Percentiles rank a stretch among this genome's conserved stretches.
Evolutionary conservation across 2,113 vertebrate genomes (phyloP).

Genomic region (Istiophorus platypterus): DNA sequence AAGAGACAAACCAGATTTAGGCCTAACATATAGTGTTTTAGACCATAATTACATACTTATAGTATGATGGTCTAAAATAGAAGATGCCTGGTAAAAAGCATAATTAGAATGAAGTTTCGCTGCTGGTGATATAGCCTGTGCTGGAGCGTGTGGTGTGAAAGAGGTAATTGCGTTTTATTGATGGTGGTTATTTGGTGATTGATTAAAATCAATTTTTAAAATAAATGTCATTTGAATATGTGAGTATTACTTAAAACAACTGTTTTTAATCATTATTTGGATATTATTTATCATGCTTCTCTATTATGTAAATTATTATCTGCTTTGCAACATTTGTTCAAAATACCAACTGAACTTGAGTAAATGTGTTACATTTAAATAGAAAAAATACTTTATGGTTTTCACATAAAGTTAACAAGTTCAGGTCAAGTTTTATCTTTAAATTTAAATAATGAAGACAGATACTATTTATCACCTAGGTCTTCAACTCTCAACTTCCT

Average conservation of each 20-base stretch:
- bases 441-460: slow-evolving; percentile 23
- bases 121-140: slow-evolving; percentile 29
- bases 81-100: slow-evolving; percentile 74
- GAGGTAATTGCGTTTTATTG: slow-evolving; percentile 27
- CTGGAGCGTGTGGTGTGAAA: slow-evolving; percentile 29
- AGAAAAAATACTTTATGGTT: not conserved
- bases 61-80: slow-evolving; percentile 74
- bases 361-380: not conserved
- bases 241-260: not conserved
- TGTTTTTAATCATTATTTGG: slow-evolving; percentile 7
- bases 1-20: slow-evolving; percentile 79
- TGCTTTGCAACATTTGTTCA: not conserved
- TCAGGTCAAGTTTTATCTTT: slow-evolving; percentile 36
- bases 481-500: slow-evolving; percentile 60
- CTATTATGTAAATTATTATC: not conserved
- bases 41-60: slow-evolving; percentile 81
- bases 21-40: slow-evolving; percentile 75
- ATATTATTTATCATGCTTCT: not conserved
- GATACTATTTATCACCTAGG: slow-evolving; percentile 6
- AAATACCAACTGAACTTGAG: not conserved
- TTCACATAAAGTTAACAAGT: slow-evolving; percentile 15
- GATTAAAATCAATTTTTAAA: not conserved
- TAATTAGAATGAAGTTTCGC: slow-evolving; percentile 70
- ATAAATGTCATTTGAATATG: slow-evolving; percentile 5
- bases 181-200: slow-evolving; percentile 21